These are phyloP conservation scores for Chlorodrepanis virens DNA, from an alignment of 2,113 vertebrate genomes.

Conservation along the genomic window DNA sequence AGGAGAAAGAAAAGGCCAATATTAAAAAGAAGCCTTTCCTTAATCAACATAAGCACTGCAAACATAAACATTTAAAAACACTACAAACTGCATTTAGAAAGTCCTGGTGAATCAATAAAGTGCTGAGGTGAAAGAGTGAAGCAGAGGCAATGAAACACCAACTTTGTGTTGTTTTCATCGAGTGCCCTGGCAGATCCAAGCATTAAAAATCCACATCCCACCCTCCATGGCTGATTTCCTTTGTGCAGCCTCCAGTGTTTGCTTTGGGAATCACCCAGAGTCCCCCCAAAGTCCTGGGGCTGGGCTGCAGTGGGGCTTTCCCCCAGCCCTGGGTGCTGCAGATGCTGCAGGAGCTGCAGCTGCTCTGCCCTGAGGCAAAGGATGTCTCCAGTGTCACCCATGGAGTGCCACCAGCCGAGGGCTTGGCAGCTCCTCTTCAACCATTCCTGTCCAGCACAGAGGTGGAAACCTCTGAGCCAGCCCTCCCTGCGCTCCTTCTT, in stretches of 20 bases:
- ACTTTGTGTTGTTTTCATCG: fast-evolving
- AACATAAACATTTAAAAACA: conserved; percentile 13
- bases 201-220: not conserved
- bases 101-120: not conserved
- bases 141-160: not conserved
- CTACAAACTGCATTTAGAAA: not conserved
- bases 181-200: not conserved
- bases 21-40: not conserved
- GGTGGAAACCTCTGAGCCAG: not conserved
- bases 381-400: not conserved
- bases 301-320: not conserved
- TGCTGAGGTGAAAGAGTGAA: not conserved
- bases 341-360: not conserved
- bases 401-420: not conserved
- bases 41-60: not conserved
- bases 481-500: not conserved
- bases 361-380: not conserved
- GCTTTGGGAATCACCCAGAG: not conserved
- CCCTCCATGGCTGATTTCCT: not conserved
- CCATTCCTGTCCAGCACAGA: not conserved
- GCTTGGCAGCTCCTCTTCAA: not conserved
- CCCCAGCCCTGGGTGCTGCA: not conserved
- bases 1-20: not conserved
- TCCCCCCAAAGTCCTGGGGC: not conserved
- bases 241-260: not conserved